phyloP scores from a whole-genome alignment of 2,888 invertebrate genomes.

The Euclidia mi region DNA sequence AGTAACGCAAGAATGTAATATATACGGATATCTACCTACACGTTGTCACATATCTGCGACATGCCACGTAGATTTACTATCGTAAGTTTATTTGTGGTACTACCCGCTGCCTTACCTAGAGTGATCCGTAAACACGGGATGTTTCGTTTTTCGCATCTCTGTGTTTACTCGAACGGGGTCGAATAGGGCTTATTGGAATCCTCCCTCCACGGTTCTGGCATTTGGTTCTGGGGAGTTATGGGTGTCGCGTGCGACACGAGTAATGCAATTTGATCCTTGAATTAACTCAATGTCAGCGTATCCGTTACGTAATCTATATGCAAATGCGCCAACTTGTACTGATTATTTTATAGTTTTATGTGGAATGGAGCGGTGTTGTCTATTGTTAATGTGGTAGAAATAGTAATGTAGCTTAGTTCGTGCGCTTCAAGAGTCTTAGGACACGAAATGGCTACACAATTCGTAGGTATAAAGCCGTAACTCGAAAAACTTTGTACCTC shows the following conservation, averaged over 20 bases:
- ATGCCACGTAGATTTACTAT: too few relatives aligned
- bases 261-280: slow-evolving; percentile 53
- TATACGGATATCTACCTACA: too few relatives aligned
- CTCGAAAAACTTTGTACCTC: too few relatives aligned
- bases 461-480: too few relatives aligned
- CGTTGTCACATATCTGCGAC: too few relatives aligned
- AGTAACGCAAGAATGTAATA: too few relatives aligned
- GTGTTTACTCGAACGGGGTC: slow-evolving; percentile 49
- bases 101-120: slow-evolving; percentile 13
- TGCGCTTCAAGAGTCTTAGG: too few relatives aligned
- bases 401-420: too few relatives aligned
- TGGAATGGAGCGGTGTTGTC: background rate
- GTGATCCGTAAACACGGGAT: too few relatives aligned
- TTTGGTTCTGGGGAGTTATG: slow-evolving; percentile 28
- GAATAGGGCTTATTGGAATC: slow-evolving; percentile 52
- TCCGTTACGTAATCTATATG: slow-evolving; percentile 23
- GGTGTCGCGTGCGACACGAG: slow-evolving; percentile 38
- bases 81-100: too few relatives aligned
- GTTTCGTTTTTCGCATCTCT: slow-evolving; percentile 21
- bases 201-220: slow-evolving; percentile 43
- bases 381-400: too few relatives aligned
- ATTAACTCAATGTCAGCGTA: slow-evolving; percentile 36
- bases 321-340: slow-evolving; percentile 21
- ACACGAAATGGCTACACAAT: too few relatives aligned
- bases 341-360: background rate